Conservation (phyloP, 2,113 vertebrate species). For the Grammomys dolichurus region DNA sequence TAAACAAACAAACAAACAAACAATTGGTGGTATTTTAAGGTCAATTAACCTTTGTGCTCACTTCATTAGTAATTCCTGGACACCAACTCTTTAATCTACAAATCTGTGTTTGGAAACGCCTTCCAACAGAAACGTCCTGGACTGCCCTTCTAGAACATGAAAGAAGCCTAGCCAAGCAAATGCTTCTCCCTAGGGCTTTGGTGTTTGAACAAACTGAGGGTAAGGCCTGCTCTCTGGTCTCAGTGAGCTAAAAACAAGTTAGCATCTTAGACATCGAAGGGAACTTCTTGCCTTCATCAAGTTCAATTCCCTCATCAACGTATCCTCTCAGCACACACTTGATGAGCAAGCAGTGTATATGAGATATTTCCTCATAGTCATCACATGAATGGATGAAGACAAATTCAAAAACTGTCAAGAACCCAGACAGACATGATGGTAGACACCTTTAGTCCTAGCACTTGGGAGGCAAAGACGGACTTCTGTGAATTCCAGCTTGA, state of each 20-base stretch:
- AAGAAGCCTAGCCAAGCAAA: background rate
- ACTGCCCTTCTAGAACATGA: background rate
- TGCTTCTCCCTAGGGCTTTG: background rate
- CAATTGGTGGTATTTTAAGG: background rate
- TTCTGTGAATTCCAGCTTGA: background rate
- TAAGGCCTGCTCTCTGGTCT: background rate
- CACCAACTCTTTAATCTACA: background rate
- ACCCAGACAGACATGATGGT: background rate
- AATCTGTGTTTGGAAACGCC: background rate
- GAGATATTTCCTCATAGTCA: background rate
- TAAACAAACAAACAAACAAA: background rate
- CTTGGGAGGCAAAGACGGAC: background rate
- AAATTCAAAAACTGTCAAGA: constrained; percentile 24
- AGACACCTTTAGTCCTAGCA: background rate
- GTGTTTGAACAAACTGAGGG: constrained; percentile 20
- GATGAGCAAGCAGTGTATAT: background rate
- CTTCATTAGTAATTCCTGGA: background rate
- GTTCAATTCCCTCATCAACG: constrained; percentile 4
- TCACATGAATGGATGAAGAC: background rate
- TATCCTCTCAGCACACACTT: constrained; percentile 18
- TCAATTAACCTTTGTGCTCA: constrained; percentile 12
- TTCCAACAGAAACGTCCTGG: background rate
- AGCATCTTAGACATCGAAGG: background rate
- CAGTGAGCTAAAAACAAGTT: background rate
- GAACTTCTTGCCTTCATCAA: background rate